Conservation (phyloP, 2,113 vertebrate genomes). For the Polypterus senegalus region DNA sequence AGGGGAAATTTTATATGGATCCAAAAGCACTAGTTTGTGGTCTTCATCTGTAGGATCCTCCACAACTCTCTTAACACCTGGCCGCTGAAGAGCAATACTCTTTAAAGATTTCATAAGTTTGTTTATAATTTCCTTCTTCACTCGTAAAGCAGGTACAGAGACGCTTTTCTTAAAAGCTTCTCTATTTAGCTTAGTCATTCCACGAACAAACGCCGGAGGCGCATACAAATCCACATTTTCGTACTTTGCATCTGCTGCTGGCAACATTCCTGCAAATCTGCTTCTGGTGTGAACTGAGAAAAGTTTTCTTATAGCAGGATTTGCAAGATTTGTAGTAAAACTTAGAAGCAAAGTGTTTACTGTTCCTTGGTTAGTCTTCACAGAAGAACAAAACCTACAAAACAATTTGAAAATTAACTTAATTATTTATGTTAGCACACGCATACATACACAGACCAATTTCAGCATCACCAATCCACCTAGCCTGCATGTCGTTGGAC, state of each 20-base stretch:
- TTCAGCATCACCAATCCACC: too few relatives aligned
- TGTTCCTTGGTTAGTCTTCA: too few relatives aligned
- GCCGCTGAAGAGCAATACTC: constrained; percentile 58
- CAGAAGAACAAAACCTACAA: too few relatives aligned
- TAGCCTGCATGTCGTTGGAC: too few relatives aligned
- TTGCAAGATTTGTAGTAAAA: too few relatives aligned
- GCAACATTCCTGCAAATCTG: too few relatives aligned
- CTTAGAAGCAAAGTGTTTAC: too few relatives aligned
- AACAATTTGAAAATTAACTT: too few relatives aligned
- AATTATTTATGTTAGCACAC: too few relatives aligned
- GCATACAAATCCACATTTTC: constrained; percentile 47
- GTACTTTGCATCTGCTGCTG: constrained; percentile 7
- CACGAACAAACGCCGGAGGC: constrained; percentile 61
- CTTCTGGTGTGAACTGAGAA: too few relatives aligned
- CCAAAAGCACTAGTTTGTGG: constrained; percentile 61
- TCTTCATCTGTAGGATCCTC: constrained; percentile 53
- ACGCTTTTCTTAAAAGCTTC: constrained; percentile 71
- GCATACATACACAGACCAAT: too few relatives aligned
- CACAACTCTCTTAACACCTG: constrained; percentile 70
- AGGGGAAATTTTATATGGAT: constrained; percentile 56
- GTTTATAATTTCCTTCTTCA: constrained; percentile 56
- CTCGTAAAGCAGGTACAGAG: constrained; percentile 66
- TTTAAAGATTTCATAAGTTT: constrained; percentile 62
- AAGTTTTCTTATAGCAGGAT: too few relatives aligned
- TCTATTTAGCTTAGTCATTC: constrained; percentile 76